Base-by-base conservation (phyloP, 30 jellyfish, hydroid and myxozoan species). In the Aurelia aurita region DNA sequence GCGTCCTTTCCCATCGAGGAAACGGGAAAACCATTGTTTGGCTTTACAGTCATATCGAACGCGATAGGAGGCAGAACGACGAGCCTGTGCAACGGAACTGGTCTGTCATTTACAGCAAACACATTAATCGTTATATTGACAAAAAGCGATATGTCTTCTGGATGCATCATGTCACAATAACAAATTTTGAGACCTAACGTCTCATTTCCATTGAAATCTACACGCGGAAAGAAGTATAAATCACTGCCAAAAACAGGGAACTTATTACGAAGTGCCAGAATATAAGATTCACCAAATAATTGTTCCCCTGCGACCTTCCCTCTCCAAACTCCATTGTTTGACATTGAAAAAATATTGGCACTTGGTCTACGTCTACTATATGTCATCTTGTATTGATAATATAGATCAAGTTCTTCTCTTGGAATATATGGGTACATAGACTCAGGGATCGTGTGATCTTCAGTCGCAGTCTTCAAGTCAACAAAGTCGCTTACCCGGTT, bases 11-110 rank as follows among this genome's bases (percentile, higher is more conserved):
- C 18, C 16, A 92, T 63, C 9, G 58, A 70, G 7, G 91, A 27
- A 16, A 92, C 73, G 3, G 44, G 5, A 79, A 92, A 92, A 11
- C 98, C 98, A 51, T 73, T 46, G 74, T 91, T 87, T 0, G 97
- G 88, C 18, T 62, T 39, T 12, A 0, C 58, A 23, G 97, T 74
- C 2, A 76, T 72, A 64, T 92, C 69, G 86, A 23, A 92, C 18
- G 93, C 90, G 23, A 92, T 72, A 18, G 97, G 82, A 3, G 98
- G 97, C 21, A 92, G 83, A 45, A 5, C 3, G 26, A 71, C 21
- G 14, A 22, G 32, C 47, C 67, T 31, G n/a, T 53, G 25, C 21
- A 22, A 18, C 19, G 71, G 35, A 0, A 23, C 29, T 18, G 98
- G 97, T 39, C 69, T 23, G 25, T 86, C 95, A 57, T 92, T 92